Evolutionary conservation across 2,888 invertebrate genomes (phyloP), one percentile per base, ranked within the genome.

Genomic region (Poecilobothrus nobilitatus): DNA sequence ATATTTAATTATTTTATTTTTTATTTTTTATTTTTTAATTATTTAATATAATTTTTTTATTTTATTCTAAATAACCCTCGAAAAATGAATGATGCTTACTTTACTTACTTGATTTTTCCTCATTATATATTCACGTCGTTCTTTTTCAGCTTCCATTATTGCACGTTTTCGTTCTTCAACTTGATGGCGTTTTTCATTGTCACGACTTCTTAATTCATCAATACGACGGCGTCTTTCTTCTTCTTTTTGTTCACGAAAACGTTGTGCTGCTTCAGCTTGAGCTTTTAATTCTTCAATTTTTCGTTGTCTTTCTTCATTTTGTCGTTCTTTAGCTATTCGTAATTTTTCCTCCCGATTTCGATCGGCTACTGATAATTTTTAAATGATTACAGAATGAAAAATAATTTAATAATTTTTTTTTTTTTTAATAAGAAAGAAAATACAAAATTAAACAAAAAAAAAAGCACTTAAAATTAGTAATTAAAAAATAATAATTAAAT

Each of bases 121-220:
- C 74, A 95, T 81, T 75, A 95, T 89, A 72, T 92, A 92, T 80
- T 94, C 94, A 76, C 93, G 87, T 74, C 94, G 86, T 77, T 93
- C 93, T 77, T 90, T 84, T 76, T 95, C 94, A 66, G 94, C 94
- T 80, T 94, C 94, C 86, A 91, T 90, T 83, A 95, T 93, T 78
- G 91, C 89, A 76, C 89, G 88, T 82, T 94, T 94, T 76, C 94
- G 87, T 83, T 95, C 94, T 83, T 94, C 95, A 73, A 94, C 94
- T 75, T 84, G 86, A 70, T 83, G 83, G 71, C 87, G 80, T 79
- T 90, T 87, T 77, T 90, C 89, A 76, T 87, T 88, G 80, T 95
- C 94, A 73, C 88, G 88, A 71, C 86, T 84, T 75, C 91, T 87
- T 80, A 93, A 88, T 77, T 94, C 94, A 72, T 93, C 93, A 79